Base-by-base conservation (phyloP, 2,113 vertebrate genomes). In the Xenus cinereus region DNA sequence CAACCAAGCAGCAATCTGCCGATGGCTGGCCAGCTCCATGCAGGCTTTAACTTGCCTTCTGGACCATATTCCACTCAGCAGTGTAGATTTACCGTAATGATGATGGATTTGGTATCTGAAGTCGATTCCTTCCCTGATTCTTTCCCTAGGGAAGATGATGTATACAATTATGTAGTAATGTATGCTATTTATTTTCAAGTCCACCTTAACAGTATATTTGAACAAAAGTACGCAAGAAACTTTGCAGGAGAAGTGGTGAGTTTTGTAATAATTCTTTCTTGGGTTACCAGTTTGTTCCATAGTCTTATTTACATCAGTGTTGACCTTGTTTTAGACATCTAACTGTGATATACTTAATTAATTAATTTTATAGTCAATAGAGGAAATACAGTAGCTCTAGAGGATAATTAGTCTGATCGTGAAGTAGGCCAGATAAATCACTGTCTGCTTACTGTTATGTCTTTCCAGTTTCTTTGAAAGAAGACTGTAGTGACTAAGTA, bases 1-100 rank as follows among this genome's bases (percentile, higher is more conserved):
- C 72, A 73, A 24, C 6, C 27, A 69, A 59, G 8, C 4, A 15
- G 28, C 4, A 53, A 14, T n/a, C 50, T 66, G 4, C 7, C 0
- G 0, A 41, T 14, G 27, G 2, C 17, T 80, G 10, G 7, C 8
- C 17, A 54, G 24, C 7, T 78, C 22, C 1, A 0, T 33, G 10
- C 2, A 73, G 10, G 4, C 5, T 86, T 76, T 59, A 68, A 60
- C 4, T 2, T 75, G 21, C 2, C 11, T 57, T 81, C 73, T 56
- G 39, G 16, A 72, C 16, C 7, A 48, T 8, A 12, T 43, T 82
- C 48, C 12, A 22, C 23, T 56, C 39, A 60, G 18, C 5, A 48
- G 21, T 18, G 48, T 5, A 56, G 14, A 64, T 76, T 59, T 68
- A 24, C 28, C 18, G 46, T 37, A 51, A 17, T 21, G 17, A 67